Conservation (phyloP, 2,797 vertebrate species). For the Micropoecilia bifurca region DNA sequence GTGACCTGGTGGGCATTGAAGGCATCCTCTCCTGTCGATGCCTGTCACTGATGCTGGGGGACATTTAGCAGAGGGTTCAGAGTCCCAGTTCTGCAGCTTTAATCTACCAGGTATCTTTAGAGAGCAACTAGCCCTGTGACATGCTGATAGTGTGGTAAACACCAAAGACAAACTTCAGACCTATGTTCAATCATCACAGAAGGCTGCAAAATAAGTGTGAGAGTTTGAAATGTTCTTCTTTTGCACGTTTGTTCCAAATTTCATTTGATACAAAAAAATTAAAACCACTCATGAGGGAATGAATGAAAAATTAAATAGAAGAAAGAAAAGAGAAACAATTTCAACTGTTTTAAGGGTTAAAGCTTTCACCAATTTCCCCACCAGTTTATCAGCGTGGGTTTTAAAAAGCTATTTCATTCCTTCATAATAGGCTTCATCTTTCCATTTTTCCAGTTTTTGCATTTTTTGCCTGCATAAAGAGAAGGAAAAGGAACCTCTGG, state of each 20-base stretch:
- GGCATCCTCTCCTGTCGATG: conserved; percentile 58
- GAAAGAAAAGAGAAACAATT: conserved; percentile 8
- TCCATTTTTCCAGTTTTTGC: conserved; percentile 22
- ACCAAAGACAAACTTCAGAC: conserved; percentile 55
- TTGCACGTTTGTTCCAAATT: no score
- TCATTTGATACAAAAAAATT: conserved; percentile 11
- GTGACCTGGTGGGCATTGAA: conserved; percentile 59
- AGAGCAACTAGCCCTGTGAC: conserved; percentile 55
- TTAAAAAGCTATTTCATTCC: conserved; percentile 11
- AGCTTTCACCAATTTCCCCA: conserved; percentile 13
- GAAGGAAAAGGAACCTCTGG: conserved; percentile 46
- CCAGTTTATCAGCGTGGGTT: conserved; percentile 20
- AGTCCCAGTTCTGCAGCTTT: conserved; percentile 53
- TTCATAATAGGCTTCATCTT: conserved; percentile 16
- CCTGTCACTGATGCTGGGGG: conserved; percentile 69
- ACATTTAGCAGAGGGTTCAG: conserved; percentile 34
- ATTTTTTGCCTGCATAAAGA: conserved; percentile 43
- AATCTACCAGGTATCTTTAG: conserved; percentile 64
- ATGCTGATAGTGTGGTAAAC: conserved; percentile 56
- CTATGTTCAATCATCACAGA: conserved; percentile 56
- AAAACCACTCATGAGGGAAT: conserved; percentile 15
- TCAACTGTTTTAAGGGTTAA: conserved; percentile 7
- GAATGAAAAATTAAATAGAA: conserved; percentile 5
- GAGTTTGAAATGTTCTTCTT: conserved; percentile 17
- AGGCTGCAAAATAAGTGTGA: conserved; percentile 61